phyloP scores from a whole-genome alignment of 2,797 vertebrate species.

The Erithacus rubecula region DNA sequence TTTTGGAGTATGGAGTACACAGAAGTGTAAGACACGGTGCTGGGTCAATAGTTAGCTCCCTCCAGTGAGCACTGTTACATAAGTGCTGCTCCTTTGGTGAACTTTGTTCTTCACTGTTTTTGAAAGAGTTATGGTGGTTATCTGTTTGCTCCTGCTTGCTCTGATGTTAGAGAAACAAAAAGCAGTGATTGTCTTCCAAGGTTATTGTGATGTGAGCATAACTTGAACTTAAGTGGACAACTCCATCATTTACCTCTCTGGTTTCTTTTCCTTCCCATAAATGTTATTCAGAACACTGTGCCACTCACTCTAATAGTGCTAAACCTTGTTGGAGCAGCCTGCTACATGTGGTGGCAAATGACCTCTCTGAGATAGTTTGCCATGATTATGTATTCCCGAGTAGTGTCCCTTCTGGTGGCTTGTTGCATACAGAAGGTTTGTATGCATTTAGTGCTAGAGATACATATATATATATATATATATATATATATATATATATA shows the following conservation, averaged over 20 bases:
- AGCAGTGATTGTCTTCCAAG: not conserved
- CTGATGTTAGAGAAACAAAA: not conserved
- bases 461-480: fast-evolving
- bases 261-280: not conserved
- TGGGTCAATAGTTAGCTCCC: not conserved
- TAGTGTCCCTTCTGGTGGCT: not conserved
- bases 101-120: not conserved
- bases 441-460: not conserved
- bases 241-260: not conserved
- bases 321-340: not conserved
- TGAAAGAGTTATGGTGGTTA: not conserved
- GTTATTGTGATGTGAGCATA: not conserved
- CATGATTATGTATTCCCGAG: not conserved
- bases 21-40: not conserved
- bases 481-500: fast-evolving
- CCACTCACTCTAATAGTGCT: not conserved
- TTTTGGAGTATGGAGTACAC: not conserved
- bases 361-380: not conserved
- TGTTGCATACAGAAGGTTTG: not conserved
- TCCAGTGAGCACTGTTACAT: not conserved
- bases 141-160: not conserved
- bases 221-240: not conserved
- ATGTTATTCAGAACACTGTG: not conserved
- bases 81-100: not conserved
- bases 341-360: not conserved